Evolutionary conservation across 2,113 vertebrate species (phyloP).

Genomic region (Nasalis larvatus): DNA sequence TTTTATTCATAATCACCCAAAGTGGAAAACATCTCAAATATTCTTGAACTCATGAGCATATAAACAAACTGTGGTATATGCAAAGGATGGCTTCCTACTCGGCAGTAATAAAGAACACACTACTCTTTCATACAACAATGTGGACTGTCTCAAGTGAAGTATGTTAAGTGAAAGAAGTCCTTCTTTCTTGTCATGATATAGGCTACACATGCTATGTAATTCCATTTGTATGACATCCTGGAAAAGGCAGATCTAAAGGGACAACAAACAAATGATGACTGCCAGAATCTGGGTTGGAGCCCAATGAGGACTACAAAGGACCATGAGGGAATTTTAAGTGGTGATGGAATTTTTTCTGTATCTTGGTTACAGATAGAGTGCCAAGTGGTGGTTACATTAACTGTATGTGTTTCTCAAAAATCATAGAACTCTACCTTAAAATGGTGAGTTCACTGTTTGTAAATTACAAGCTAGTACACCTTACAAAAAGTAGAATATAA

Average conservation of each 20-base stretch:
- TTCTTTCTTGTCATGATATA: neutral
- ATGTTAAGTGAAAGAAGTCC: neutral
- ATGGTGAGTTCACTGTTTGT: neutral
- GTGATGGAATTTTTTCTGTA: neutral
- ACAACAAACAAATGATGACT: neutral
- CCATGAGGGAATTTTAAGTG: neutral
- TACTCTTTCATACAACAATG: neutral
- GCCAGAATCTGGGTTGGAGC: neutral
- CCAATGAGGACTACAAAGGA: neutral
- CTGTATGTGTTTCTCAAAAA: neutral
- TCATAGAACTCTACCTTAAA: neutral
- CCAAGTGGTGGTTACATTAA: neutral
- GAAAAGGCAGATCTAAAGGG: neutral
- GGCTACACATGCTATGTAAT: too few species aligned
- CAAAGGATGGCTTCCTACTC: neutral
- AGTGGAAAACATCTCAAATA: neutral
- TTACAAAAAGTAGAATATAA: neutral
- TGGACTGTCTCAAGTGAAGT: neutral
- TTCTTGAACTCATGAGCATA: neutral
- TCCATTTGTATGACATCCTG: neutral
- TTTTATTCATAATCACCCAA: neutral
- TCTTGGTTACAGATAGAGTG: neutral
- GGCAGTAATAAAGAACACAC: neutral
- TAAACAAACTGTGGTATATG: neutral
- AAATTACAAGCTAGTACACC: neutral